phyloP scores from a whole-genome alignment of 53 echinoderm and acorn worm genomes.

The Stichopus horrens region DNA sequence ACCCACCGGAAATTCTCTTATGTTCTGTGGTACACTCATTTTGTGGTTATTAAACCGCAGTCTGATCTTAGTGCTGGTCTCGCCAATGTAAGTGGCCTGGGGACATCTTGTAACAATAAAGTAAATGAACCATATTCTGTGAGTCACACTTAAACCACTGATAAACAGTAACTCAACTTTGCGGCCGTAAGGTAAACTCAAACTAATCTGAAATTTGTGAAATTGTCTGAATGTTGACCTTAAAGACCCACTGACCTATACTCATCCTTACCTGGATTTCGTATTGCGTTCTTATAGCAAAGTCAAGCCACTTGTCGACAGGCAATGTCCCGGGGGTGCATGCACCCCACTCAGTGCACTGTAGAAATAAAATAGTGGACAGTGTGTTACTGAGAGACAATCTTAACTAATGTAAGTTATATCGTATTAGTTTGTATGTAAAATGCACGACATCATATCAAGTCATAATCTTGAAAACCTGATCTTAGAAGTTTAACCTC shows the following conservation, averaged over 20 bases:
- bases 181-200: too few relatives aligned
- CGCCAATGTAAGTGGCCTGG: conserved; percentile 14
- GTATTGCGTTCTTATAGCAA: conserved; percentile 63
- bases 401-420: too few relatives aligned
- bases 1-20: background rate
- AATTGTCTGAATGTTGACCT: too few relatives aligned
- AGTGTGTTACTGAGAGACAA: too few relatives aligned
- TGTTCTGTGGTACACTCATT: background rate
- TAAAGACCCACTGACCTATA: too few relatives aligned
- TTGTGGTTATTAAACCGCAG: conserved; percentile 26
- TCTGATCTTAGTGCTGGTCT: conserved; percentile 2
- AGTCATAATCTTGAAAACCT: too few relatives aligned
- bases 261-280: conserved; percentile 61
- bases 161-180: too few relatives aligned
- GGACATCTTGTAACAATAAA: background rate
- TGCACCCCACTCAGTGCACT: conserved; percentile 20
- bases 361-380: background rate
- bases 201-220: too few relatives aligned
- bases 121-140: background rate
- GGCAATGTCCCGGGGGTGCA: conserved; percentile 54
- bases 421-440: too few relatives aligned
- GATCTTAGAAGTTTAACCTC: too few relatives aligned
- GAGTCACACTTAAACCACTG: background rate
- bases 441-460: too few relatives aligned
- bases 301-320: conserved; percentile 56